These are phyloP conservation scores for Nephotettix cincticeps DNA, from an alignment of 1,140 invertebrate genomes.

Conservation along the genomic window DNA sequence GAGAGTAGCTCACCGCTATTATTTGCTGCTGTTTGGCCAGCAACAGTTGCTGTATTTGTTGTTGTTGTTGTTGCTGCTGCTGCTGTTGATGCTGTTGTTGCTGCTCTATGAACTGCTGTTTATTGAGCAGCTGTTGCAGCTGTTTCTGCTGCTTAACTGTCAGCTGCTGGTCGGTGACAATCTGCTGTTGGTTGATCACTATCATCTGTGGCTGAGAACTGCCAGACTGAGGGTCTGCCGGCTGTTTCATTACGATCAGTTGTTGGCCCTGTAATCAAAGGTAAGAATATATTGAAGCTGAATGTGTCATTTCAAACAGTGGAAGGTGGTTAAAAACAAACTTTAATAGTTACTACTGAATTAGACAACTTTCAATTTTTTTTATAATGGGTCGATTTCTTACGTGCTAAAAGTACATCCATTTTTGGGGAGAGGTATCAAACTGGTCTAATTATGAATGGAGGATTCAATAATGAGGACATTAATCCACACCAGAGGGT, in stretches of 20 bases:
- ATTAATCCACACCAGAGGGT: no score
- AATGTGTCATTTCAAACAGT: no score
- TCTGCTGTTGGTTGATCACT: conserved; percentile 39
- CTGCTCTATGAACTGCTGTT: conserved; percentile 28
- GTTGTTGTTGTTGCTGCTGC: conserved; percentile 32
- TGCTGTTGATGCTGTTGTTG: conserved; percentile 34
- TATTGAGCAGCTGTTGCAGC: conserved; percentile 33
- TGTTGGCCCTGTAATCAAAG: conserved; percentile 29
- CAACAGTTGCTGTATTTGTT: conserved; percentile 34
- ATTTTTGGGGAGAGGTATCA: no score
- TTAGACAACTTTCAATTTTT: no score
- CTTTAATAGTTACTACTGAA: no score
- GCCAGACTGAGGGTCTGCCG: conserved; percentile 32
- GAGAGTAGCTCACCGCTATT: not conserved
- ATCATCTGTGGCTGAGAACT: conserved; percentile 33
- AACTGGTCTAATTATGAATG: no score
- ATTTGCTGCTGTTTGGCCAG: conserved; percentile 37
- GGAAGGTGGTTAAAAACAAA: no score
- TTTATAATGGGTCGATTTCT: no score
- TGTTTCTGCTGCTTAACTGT: conserved; percentile 38
- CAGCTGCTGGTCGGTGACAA: conserved; percentile 34
- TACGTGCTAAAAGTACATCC: no score
- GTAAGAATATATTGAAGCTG: no score
- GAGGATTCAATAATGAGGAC: no score
- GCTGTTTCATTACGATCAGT: conserved; percentile 35